Evolutionary conservation across 1,140 invertebrate genomes (phyloP), one percentile per base, ranked within the genome.

Genomic region (Anastatus disparis): DNA sequence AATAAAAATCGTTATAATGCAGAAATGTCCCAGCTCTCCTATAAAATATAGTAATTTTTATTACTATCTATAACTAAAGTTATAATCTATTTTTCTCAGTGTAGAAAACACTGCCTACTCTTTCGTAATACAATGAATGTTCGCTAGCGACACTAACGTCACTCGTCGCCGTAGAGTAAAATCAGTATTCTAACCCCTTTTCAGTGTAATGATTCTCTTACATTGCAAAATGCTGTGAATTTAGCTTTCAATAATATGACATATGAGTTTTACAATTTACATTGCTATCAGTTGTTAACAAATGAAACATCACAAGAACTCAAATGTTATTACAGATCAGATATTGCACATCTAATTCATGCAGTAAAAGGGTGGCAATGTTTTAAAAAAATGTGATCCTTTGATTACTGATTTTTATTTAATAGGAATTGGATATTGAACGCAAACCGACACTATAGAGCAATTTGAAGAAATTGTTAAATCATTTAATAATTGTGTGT

Each of bases 161-260:
- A n/a, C n/a, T n/a, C n/a, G n/a, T n/a, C n/a, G n/a, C n/a, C n/a
- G n/a, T n/a, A n/a, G n/a, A n/a, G n/a, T n/a, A n/a, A n/a, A n/a
- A n/a, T n/a, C n/a, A n/a, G n/a, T n/a, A n/a, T n/a, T n/a, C n/a
- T n/a, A n/a, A n/a, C n/a, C n/a, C n/a, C n/a, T n/a, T n/a, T n/a
- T n/a, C n/a, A n/a, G n/a, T n/a, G n/a, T n/a, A 22, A 50, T 50
- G 22, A 22, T 20, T 50, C 48, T 7, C 48, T 10, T 22, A 26
- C 22, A 22, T 20, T 50, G 12, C 48, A 50, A 26, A 50, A 50
- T 50, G 17, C 48, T 4, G 22, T 50, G 20, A 22, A 10, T 24
- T 22, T 50, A 26, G 48, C 48, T 24, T 50, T 50, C 20, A 50
- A 50, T 26, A 50, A 50, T 7, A 50, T 50, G 48, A 50, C 48